Conservation (phyloP, 2,888 invertebrate genomes). For the Erebia ligea region DNA sequence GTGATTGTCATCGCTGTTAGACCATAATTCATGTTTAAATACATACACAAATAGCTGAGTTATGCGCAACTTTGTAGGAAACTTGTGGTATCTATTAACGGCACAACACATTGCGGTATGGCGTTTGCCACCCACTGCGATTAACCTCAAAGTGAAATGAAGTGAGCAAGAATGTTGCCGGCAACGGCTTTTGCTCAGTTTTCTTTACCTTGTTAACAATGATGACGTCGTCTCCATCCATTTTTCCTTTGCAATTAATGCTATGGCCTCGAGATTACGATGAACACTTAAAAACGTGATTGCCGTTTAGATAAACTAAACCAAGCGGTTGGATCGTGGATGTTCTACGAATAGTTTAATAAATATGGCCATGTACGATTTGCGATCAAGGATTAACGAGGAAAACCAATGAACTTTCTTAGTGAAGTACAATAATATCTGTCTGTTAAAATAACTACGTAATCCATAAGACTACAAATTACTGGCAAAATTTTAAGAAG, state of each 20-base stretch:
- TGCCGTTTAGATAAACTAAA: slow-evolving; percentile 14
- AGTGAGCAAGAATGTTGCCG: slow-evolving; percentile 38
- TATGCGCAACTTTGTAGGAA: slow-evolving; percentile 36
- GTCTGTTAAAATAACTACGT: too few relatives aligned
- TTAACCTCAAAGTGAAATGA: slow-evolving; percentile 47
- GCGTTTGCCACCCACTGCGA: slow-evolving; percentile 46
- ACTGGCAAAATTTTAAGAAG: too few relatives aligned
- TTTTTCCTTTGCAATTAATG: slow-evolving; percentile 31
- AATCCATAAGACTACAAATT: too few relatives aligned
- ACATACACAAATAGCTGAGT: slow-evolving; percentile 24
- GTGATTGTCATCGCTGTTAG: neutral
- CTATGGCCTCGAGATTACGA: slow-evolving; percentile 29
- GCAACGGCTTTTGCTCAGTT: slow-evolving; percentile 36
- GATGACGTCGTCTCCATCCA: slow-evolving; percentile 29
- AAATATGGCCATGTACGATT: neutral
- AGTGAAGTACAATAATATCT: too few relatives aligned
- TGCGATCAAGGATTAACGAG: neutral
- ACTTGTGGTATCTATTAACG: slow-evolving; percentile 43
- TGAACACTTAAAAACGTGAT: slow-evolving; percentile 30
- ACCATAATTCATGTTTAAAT: neutral
- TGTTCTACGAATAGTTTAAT: neutral
- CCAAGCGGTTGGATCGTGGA: neutral
- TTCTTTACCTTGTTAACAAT: slow-evolving; percentile 39
- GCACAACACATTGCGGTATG: slow-evolving; percentile 41
- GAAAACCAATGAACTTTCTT: too few relatives aligned